Conservation (phyloP, 2,797 vertebrate species). For the Melanogrammus aeglefinus region DNA sequence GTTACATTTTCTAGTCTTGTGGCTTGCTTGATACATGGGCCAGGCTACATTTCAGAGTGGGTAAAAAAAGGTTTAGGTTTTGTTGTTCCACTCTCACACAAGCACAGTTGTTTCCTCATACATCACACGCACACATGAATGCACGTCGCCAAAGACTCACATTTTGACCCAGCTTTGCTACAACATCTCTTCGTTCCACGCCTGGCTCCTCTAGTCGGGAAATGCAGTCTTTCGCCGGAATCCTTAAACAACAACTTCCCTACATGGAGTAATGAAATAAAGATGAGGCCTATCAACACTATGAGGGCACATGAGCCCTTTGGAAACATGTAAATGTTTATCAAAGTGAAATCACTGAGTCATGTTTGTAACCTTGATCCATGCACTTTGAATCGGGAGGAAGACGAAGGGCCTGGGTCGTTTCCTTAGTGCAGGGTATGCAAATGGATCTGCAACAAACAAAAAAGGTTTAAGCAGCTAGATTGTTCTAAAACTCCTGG, state of each 20-base stretch:
- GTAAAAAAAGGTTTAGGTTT: background rate
- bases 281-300: background rate
- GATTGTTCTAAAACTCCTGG: too few species aligned
- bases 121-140: background rate
- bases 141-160: conserved; percentile 43
- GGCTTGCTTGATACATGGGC: conserved; percentile 52
- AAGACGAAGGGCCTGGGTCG: conserved; percentile 53
- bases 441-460: conserved; percentile 59
- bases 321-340: background rate
- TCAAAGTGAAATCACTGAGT: background rate
- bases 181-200: conserved; percentile 26
- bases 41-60: conserved; percentile 40
- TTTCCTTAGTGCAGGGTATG: conserved; percentile 63
- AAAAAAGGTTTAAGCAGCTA: background rate
- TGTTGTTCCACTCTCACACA: background rate
- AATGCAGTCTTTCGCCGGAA: conserved; percentile 34
- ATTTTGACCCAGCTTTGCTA: conserved; percentile 40
- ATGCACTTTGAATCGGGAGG: conserved; percentile 35
- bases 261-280: conserved; percentile 30
- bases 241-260: conserved; percentile 46
- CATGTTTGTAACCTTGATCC: conserved; percentile 52
- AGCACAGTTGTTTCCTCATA: background rate
- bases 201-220: background rate
- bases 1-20: conserved; percentile 25
- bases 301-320: background rate